A percentile compares a stretch with the other conserved stretches of the same genome.
These are phyloP conservation scores for Trematocara zebra DNA, from an alignment of 2,113 vertebrate species.

Conservation along the genomic window DNA sequence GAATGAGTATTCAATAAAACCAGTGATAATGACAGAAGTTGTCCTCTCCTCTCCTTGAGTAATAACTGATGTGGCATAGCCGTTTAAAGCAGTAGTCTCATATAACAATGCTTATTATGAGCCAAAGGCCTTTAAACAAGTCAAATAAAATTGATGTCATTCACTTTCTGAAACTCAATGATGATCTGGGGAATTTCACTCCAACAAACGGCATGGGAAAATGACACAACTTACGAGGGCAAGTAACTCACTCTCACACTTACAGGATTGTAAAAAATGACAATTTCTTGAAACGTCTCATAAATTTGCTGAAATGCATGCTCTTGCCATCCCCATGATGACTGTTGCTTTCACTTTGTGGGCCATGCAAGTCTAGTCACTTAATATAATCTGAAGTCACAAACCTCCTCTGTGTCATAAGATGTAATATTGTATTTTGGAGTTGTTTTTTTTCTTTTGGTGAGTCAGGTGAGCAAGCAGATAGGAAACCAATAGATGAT, in stretches of 20 bases:
- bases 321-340: conserved; percentile 80
- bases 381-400: conserved; percentile 90
- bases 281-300: conserved; percentile 88
- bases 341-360: conserved; percentile 82
- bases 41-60: conserved; percentile 68
- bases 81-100: conserved; percentile 49
- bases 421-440: conserved; percentile 81
- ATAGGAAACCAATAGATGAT: conserved; percentile 84
- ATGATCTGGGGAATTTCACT: conserved; percentile 75
- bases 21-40: conserved; percentile 59
- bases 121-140: conserved; percentile 69
- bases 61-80: conserved; percentile 54
- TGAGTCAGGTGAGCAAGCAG: conserved; percentile 66
- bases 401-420: conserved; percentile 71
- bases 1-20: conserved; percentile 59
- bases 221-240: conserved; percentile 86
- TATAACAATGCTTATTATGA: conserved; percentile 68
- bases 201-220: conserved; percentile 79
- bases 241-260: conserved; percentile 88
- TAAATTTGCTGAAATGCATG: conserved; percentile 88
- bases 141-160: conserved; percentile 75
- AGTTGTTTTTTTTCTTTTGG: conserved; percentile 69
- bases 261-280: conserved; percentile 94
- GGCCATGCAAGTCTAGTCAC: conserved; percentile 82
- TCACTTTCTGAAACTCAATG: conserved; percentile 65